Evolutionary conservation across 2,797 vertebrate species (phyloP).

Genomic region (Semaprochilodus insignis): DNA sequence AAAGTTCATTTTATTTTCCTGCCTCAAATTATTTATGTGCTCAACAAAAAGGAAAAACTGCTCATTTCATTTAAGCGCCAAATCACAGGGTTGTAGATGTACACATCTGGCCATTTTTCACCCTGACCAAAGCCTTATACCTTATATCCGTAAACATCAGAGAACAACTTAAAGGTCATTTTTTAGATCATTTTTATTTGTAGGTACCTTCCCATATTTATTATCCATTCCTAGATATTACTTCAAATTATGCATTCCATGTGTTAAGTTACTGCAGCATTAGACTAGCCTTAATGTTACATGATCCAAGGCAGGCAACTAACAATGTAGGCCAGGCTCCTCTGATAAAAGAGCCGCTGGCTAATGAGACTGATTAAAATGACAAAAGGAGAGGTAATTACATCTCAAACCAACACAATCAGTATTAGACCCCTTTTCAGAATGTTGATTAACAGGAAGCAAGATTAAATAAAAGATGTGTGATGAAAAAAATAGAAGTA

Average conservation of each 20-base stretch:
- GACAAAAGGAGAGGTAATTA: neutral
- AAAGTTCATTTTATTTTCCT: too few species aligned
- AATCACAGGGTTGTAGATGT: too few species aligned
- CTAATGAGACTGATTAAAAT: conserved; percentile 3
- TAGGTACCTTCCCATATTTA: neutral
- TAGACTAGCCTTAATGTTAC: neutral
- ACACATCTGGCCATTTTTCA: too few species aligned
- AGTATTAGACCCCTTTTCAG: neutral
- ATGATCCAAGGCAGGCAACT: neutral
- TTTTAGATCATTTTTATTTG: too few species aligned
- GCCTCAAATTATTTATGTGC: too few species aligned
- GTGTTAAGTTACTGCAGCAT: neutral
- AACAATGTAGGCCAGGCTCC: neutral
- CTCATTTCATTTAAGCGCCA: too few species aligned
- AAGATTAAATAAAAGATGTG: conserved; percentile 1
- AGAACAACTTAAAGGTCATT: too few species aligned
- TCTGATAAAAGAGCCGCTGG: conserved; percentile 4
- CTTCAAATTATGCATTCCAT: neutral
- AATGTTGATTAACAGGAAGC: neutral
- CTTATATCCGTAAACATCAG: too few species aligned
- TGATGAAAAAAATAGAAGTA: neutral
- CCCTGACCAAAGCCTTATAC: too few species aligned
- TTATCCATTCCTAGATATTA: neutral
- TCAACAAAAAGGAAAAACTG: too few species aligned
- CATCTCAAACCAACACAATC: conserved; percentile 2